A percentile compares a stretch with the other conserved stretches of the same genome.
Evolutionary conservation across 2,113 vertebrate genomes (phyloP).

Genomic region (Cyanoramphus novaezelandiae): DNA sequence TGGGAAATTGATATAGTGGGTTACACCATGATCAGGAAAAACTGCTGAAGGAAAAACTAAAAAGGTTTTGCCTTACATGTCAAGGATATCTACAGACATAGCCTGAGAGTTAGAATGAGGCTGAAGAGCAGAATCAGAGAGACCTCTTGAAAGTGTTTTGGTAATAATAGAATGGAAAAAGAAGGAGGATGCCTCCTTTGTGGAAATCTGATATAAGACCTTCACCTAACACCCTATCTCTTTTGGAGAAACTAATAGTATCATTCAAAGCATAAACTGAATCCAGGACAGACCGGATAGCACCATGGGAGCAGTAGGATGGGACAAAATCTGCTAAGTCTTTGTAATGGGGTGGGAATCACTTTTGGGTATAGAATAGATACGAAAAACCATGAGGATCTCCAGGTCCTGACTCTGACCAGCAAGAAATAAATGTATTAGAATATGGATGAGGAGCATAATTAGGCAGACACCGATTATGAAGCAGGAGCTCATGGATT

Average conservation of each 20-base stretch:
- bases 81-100: not conserved
- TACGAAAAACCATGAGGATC: not conserved
- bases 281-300: not conserved
- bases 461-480: not conserved
- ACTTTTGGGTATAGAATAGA: not conserved
- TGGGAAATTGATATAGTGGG: not conserved
- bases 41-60: not conserved
- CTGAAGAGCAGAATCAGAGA: not conserved
- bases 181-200: not conserved
- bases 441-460: not conserved
- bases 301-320: not conserved
- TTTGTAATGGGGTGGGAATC: not conserved
- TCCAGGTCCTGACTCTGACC: not conserved
- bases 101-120: not conserved
- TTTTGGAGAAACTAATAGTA: not conserved
- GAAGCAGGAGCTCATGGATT: not conserved
- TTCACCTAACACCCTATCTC: not conserved
- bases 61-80: accelerated
- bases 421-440: not conserved
- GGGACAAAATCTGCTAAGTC: not conserved
- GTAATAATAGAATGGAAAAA: not conserved
- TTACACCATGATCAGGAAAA: not conserved
- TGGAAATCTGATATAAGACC: not conserved
- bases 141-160: not conserved
- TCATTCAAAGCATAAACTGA: not conserved